phyloP scores from a whole-genome alignment of 2,113 vertebrate genomes.

The Phylloscopus trochiloides region DNA sequence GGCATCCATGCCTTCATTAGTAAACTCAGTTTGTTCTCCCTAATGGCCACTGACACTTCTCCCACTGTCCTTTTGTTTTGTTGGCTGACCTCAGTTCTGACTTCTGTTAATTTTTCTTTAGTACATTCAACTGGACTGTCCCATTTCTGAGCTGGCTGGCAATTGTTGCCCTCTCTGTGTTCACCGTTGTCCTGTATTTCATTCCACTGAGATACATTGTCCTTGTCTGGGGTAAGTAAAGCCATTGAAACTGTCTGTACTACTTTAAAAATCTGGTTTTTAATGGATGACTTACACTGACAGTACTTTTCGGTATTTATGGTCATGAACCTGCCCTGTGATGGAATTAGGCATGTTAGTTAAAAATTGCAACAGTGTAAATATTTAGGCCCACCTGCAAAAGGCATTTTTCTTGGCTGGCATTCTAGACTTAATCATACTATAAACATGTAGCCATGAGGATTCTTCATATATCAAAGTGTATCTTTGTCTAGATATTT shows the following conservation, averaged over 20 bases:
- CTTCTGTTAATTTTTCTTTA: conserved; percentile 63
- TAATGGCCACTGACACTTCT: background rate
- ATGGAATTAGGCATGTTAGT: conserved; percentile 66
- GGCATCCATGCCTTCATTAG: background rate
- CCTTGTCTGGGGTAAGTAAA: conserved; percentile 94
- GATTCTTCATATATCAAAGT: conserved; percentile 70
- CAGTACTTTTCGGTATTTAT: conserved; percentile 63
- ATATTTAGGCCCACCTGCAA: conserved; percentile 67
- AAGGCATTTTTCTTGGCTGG: conserved; percentile 71
- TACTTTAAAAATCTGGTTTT: conserved; percentile 28
- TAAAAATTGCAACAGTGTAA: conserved; percentile 68
- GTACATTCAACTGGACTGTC: conserved; percentile 98
- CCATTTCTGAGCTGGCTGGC: conserved; percentile 97
- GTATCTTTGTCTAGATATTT: conserved; percentile 71
- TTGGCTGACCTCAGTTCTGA: background rate
- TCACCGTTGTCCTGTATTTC: conserved; percentile 88
- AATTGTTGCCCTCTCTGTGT: conserved; percentile 83
- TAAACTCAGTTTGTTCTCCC: background rate
- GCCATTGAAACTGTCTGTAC: conserved; percentile 17
- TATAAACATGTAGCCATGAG: conserved; percentile 60
- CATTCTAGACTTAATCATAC: conserved; percentile 63
- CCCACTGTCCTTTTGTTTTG: background rate
- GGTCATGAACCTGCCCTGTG: conserved; percentile 48
- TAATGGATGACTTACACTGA: conserved; percentile 64
- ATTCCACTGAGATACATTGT: conserved; percentile 96